Base-by-base conservation (phyloP, 2,888 invertebrate genomes). In the Maniola hyperantus region DNA sequence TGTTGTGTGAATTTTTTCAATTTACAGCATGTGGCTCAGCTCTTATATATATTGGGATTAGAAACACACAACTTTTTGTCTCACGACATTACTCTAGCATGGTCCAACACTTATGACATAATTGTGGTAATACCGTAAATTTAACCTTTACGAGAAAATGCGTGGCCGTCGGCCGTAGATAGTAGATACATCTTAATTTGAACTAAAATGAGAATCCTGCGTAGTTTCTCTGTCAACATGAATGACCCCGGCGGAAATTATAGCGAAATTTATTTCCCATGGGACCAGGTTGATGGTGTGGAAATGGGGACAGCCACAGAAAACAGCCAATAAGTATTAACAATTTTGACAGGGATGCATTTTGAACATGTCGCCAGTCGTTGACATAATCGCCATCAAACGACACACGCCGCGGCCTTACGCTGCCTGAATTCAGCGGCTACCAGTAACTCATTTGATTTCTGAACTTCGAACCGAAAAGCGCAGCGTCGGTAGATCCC, bases 231-330 rank as follows among this genome's bases (percentile, higher is more conserved):
- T 34, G 48, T 46, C 48, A 59, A 59, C 59, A 33, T 34, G 33
- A 48, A 59, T 6, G 46, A 57, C 42, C 57, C 11, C 42, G 13
- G 13, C 42, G 57, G 55, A 57, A 57, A 57, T 57, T 57, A 57
- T 57, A 20, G 15, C 33, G 34, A 48, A 34, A 59, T n/a, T 46
- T 59, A 59, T 59, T 59, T 59, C 59, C 59, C 59, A 34, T 48
- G 46, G 33, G 46, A 11, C 15, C 34, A 18, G 11, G n/a, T 44
- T 44, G 20, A 58, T 44, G 15, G 0, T 18, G 34, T n/a, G 55
- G 34, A 39, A 13, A 15, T 2, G 48, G 48, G 4, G 10, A n/a
- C 18, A 18, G 2, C 6, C 48, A 7, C n/a, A 34, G 34, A 34
- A 54, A 10, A 54, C 36, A 1, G 33, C 10, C 8, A 13, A n/a